These are phyloP conservation scores for Entomobrya proxima DNA, from an alignment of 2,888 invertebrate species.

Conservation along the genomic window DNA sequence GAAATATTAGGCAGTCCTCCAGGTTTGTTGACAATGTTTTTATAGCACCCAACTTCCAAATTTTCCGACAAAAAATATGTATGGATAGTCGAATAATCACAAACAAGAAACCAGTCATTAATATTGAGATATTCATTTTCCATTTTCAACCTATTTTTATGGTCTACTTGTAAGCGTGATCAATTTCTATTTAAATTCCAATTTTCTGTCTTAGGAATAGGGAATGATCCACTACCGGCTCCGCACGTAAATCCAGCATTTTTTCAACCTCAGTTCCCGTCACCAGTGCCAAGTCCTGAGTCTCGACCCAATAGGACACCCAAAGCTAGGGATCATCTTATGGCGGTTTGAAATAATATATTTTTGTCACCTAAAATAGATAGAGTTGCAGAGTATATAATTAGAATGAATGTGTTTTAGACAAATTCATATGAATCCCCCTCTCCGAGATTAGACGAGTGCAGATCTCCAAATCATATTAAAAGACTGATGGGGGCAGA, in stretches of 20 bases:
- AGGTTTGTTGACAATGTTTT: not conserved
- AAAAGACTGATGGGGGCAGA: constrained; percentile 90
- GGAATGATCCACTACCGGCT: constrained; percentile 82
- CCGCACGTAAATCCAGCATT: constrained; percentile 98
- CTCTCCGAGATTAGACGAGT: not conserved
- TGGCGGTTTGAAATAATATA: no score
- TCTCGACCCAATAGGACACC: not conserved
- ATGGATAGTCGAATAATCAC: no score
- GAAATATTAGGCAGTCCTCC: not conserved
- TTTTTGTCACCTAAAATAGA: no score
- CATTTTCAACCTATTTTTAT: no score
- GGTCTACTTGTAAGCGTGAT: no score
- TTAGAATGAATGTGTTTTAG: no score
- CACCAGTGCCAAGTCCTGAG: not conserved
- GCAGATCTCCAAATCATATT: not conserved
- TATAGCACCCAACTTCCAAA: not conserved
- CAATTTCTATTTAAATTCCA: no score
- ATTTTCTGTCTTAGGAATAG: no score
- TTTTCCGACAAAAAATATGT: no score
- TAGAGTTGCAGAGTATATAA: no score
- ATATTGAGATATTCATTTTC: no score
- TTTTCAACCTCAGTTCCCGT: constrained; percentile 79
- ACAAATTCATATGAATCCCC: not conserved
- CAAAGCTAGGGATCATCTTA: not conserved
- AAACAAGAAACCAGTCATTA: no score